Evolutionary conservation across 2,113 vertebrate genomes (phyloP).

Genomic region (Sus scrofa): DNA sequence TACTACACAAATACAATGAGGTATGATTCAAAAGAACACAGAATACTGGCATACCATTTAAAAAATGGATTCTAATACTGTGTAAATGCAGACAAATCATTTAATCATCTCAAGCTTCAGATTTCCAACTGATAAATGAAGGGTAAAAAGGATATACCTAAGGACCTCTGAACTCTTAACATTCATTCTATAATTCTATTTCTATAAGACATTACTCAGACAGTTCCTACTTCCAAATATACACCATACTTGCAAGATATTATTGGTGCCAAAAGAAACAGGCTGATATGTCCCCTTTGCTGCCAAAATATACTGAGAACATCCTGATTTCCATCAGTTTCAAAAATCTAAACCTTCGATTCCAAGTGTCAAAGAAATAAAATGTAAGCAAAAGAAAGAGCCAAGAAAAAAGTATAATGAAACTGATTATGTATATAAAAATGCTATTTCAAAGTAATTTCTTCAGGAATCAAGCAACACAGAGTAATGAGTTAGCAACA

Average conservation of each 20-base stretch:
- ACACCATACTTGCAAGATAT: constrained; percentile 1
- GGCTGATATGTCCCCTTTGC: constrained; percentile 43
- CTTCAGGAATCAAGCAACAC: constrained; percentile 48
- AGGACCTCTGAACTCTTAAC: neutral
- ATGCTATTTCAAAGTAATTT: constrained; percentile 57
- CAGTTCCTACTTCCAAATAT: constrained; percentile 28
- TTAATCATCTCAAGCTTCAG: neutral
- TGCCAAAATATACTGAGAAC: constrained; percentile 59
- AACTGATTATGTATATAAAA: constrained; percentile 28
- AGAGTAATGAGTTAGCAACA: constrained; percentile 34
- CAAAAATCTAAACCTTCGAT: constrained; percentile 59
- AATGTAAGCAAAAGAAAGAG: constrained; percentile 53
- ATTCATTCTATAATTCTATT: constrained; percentile 23
- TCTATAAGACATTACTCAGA: constrained; percentile 32
- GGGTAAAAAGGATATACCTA: neutral
- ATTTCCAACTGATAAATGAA: constrained; percentile 29
- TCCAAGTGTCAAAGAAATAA: constrained; percentile 71
- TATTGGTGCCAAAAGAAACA: constrained; percentile 33
- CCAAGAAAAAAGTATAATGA: constrained; percentile 52
- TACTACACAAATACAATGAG: neutral
- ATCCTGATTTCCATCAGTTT: constrained; percentile 52
- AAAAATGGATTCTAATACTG: neutral
- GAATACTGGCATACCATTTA: neutral
- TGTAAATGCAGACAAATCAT: neutral
- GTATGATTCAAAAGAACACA: neutral